Percentiles rank a stretch among this genome's conserved stretches.
phyloP scores from a whole-genome alignment of 2,113 vertebrate species.

The Pterocles gutturalis region DNA sequence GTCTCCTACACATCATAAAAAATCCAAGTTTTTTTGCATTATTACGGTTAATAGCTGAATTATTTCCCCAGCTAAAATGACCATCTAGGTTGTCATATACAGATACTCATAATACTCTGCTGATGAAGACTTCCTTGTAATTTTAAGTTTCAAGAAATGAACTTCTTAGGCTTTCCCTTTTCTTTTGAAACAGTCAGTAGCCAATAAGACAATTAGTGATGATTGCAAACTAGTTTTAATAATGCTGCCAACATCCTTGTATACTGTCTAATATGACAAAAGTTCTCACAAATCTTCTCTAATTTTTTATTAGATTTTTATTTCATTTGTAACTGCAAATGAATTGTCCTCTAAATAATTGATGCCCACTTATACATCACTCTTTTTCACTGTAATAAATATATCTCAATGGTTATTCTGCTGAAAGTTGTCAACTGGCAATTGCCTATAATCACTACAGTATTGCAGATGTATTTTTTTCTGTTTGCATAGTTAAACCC shows the following conservation, averaged over 20 bases:
- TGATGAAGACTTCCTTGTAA: neutral
- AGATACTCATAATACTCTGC: neutral
- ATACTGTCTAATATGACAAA: neutral
- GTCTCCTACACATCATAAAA: neutral
- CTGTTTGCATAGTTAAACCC: neutral
- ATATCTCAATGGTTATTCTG: neutral
- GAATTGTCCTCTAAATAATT: neutral
- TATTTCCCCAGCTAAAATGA: neutral
- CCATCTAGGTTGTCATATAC: neutral
- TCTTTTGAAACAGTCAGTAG: neutral
- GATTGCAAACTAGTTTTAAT: neutral
- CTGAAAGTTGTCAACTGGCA: neutral
- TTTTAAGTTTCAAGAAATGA: neutral
- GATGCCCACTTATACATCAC: neutral
- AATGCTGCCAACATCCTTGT: neutral
- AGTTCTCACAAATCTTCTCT: neutral
- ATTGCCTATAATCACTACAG: neutral
- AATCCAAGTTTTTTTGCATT: neutral
- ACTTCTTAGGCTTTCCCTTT: neutral
- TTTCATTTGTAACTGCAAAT: neutral
- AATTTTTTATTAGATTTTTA: neutral
- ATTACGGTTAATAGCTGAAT: neutral
- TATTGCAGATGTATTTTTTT: neutral
- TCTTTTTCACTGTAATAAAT: neutral
- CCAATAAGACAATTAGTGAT: neutral